Evolutionary conservation across 2,797 vertebrate species (phyloP).

Genomic region (Artibeus lituratus): DNA sequence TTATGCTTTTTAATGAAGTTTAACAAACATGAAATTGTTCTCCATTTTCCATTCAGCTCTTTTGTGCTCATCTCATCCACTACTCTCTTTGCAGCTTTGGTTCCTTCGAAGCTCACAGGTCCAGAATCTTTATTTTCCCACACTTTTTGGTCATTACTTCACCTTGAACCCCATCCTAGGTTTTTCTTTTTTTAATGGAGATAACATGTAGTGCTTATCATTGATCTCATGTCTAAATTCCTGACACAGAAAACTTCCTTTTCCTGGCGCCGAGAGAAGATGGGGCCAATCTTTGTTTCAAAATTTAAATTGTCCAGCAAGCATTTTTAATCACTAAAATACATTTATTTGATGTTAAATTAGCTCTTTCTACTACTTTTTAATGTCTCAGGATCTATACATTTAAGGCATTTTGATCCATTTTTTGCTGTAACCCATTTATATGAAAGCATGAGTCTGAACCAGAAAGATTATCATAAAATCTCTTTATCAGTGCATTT

Average conservation of each 20-base stretch:
- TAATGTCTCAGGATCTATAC: neutral
- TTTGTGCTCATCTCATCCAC: slow-evolving; percentile 94
- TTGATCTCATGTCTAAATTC: slow-evolving; percentile 94
- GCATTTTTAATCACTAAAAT: slow-evolving; percentile 57
- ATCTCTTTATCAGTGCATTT: neutral
- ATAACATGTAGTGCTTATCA: slow-evolving; percentile 90
- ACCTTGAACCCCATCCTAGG: slow-evolving; percentile 9
- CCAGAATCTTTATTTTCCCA: slow-evolving; percentile 92
- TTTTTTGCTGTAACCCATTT: neutral
- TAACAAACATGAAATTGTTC: slow-evolving; percentile 91
- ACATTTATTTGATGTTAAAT: neutral
- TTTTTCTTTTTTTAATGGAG: slow-evolving; percentile 84
- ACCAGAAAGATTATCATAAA: neutral
- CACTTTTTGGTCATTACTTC: slow-evolving; percentile 88
- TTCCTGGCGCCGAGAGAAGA: slow-evolving; percentile 87
- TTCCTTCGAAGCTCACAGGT: slow-evolving; percentile 91
- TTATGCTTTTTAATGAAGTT: slow-evolving; percentile 92
- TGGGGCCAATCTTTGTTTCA: slow-evolving; percentile 87
- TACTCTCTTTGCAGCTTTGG: slow-evolving; percentile 89
- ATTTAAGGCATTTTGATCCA: neutral
- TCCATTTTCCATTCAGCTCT: slow-evolving; percentile 89
- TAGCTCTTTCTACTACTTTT: neutral
- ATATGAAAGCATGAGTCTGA: neutral
- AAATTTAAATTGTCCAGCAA: slow-evolving; percentile 93
- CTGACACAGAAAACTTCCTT: slow-evolving; percentile 92